phyloP scores from a whole-genome alignment of 2,888 invertebrate species.

The Scaptomyza reducta region DNA sequence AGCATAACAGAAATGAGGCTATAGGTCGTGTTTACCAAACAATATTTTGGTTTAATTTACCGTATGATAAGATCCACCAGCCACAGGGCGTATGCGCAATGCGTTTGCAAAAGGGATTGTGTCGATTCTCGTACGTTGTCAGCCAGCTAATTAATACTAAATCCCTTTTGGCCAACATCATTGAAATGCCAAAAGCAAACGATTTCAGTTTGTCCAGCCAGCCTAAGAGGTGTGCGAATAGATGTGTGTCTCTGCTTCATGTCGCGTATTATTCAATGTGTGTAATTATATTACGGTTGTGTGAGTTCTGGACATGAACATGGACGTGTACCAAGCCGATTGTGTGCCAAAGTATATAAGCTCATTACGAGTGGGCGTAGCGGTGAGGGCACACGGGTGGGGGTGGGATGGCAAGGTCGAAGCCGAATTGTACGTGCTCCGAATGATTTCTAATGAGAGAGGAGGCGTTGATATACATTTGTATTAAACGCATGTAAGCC shows the following conservation, averaged over 20 bases:
- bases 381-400: background rate
- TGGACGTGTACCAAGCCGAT: constrained; percentile 36
- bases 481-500: constrained; percentile 47
- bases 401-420: background rate
- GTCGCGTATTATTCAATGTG: constrained; percentile 70
- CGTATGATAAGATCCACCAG: constrained; percentile 5
- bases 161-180: constrained; percentile 62
- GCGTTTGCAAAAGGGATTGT: constrained; percentile 8
- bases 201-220: constrained; percentile 17
- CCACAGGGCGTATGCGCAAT: constrained; percentile 42
- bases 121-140: constrained; percentile 43
- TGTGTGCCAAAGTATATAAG: constrained; percentile 61
- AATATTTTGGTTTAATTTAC: constrained; percentile 55
- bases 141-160: constrained; percentile 72
- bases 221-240: constrained; percentile 1
- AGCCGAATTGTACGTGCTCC: constrained; percentile 50
- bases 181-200: constrained; percentile 71
- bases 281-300: constrained; percentile 71
- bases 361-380: constrained; percentile 45
- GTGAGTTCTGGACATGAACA: constrained; percentile 28
- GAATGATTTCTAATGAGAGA: constrained; percentile 59
- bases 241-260: constrained; percentile 42
- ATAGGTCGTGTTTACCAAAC: background rate
- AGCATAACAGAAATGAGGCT: constrained; percentile 13
- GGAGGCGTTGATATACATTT: constrained; percentile 47